Conservation (phyloP, 2,797 vertebrate genomes). For the Chromis chromis region DNA sequence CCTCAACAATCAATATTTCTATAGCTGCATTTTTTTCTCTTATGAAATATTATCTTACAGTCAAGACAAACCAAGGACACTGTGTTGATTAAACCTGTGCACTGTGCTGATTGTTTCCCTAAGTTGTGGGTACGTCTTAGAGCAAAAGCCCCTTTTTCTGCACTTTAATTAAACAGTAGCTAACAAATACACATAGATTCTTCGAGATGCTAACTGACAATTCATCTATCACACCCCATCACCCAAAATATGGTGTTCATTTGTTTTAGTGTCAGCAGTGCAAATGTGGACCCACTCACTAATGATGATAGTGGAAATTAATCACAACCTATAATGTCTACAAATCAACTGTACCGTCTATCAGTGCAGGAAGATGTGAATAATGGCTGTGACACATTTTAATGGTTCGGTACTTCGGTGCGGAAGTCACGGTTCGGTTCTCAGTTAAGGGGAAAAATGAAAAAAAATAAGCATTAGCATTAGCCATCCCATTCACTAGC, state of each 20-base stretch:
- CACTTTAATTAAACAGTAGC: slow-evolving; percentile 17
- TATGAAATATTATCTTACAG: slow-evolving; percentile 1
- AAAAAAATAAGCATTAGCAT: no score
- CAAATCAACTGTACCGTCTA: slow-evolving; percentile 48
- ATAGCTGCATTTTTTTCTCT: neutral
- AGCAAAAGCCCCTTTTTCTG: neutral
- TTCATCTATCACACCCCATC: slow-evolving; percentile 5
- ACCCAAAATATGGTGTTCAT: slow-evolving; percentile 24
- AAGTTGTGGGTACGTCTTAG: neutral
- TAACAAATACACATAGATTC: slow-evolving; percentile 7
- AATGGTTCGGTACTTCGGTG: no score
- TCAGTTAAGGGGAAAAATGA: no score
- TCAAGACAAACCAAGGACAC: slow-evolving; percentile 20
- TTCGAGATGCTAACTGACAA: neutral
- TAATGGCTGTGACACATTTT: neutral
- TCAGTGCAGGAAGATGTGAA: slow-evolving; percentile 1
- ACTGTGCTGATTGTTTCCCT: slow-evolving; percentile 1
- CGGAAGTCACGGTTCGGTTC: no score
- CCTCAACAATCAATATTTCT: neutral
- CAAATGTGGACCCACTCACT: slow-evolving; percentile 18
- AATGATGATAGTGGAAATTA: slow-evolving; percentile 38
- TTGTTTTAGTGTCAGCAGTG: slow-evolving; percentile 15
- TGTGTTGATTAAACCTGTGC: slow-evolving; percentile 24
- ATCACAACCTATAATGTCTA: slow-evolving; percentile 31
- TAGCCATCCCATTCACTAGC: no score